Conservation (phyloP, 2,888 invertebrate species). For the Petrophora chlorosata region DNA sequence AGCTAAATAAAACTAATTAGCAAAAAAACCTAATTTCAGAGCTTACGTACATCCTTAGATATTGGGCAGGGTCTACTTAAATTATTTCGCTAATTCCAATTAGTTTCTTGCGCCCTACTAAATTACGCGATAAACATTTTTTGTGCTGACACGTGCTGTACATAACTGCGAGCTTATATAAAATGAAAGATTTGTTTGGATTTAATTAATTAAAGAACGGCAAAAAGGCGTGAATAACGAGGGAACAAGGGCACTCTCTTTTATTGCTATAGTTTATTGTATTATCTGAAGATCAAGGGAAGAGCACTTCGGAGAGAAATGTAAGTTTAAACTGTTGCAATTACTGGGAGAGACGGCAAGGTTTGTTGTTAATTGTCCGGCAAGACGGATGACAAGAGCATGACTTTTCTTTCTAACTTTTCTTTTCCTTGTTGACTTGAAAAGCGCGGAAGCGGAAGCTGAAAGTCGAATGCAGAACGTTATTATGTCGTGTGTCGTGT, state of each 20-base stretch:
- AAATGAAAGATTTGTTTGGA: slow-evolving; percentile 20
- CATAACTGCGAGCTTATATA: slow-evolving; percentile 7
- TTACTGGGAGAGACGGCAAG: background rate
- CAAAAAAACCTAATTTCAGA: too few species aligned
- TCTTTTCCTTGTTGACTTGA: background rate
- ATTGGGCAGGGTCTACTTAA: background rate
- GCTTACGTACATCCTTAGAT: too few species aligned
- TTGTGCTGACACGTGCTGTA: slow-evolving; percentile 2
- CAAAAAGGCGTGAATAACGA: slow-evolving; percentile 22
- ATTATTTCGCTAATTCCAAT: slow-evolving; percentile 12
- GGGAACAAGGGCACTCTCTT: slow-evolving; percentile 12
- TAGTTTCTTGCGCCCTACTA: slow-evolving; percentile 10
- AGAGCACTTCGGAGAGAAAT: slow-evolving; percentile 7
- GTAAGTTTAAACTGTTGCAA: slow-evolving; percentile 10
- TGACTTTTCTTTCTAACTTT: background rate
- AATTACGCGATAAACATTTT: slow-evolving; percentile 11
- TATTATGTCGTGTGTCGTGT: too few species aligned
- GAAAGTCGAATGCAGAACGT: background rate
- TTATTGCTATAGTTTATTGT: slow-evolving; percentile 18
- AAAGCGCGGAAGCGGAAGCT: background rate
- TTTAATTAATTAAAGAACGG: slow-evolving; percentile 24
- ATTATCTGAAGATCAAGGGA: slow-evolving; percentile 12
- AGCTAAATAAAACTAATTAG: too few species aligned
- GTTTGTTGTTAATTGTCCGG: slow-evolving; percentile 1
- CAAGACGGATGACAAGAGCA: background rate